phyloP scores from a whole-genome alignment of 2,113 vertebrate species.

The Rhinoderma darwinii region DNA sequence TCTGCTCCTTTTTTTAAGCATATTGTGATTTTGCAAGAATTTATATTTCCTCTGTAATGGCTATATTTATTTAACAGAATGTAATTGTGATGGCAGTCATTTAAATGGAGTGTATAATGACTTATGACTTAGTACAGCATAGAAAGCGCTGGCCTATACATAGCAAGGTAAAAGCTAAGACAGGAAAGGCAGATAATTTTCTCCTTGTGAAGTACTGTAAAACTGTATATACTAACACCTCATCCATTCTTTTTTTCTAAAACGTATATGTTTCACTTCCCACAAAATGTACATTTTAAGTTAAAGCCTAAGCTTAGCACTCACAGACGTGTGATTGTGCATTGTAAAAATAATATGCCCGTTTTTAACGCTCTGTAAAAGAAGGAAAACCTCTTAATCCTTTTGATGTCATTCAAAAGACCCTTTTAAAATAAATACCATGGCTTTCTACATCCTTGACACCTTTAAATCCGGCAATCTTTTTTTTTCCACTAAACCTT shows the following conservation, averaged over 20 bases:
- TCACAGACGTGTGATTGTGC: constrained; percentile 57
- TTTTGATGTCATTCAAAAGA: constrained; percentile 79
- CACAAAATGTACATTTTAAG: constrained; percentile 52
- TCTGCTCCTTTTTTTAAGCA: not conserved
- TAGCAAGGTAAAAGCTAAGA: constrained; percentile 37
- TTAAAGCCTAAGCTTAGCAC: constrained; percentile 54
- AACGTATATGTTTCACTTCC: constrained; percentile 55
- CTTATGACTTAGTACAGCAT: constrained; percentile 22
- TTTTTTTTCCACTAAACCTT: constrained; percentile 65
- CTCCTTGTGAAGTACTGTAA: constrained; percentile 41
- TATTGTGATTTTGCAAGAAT: not conserved
- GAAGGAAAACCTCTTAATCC: constrained; percentile 75
- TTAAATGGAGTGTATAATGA: constrained; percentile 40
- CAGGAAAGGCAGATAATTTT: constrained; percentile 50
- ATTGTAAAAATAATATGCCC: constrained; percentile 61
- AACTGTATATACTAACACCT: constrained; percentile 57
- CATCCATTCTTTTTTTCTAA: constrained; percentile 53
- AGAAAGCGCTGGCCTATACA: constrained; percentile 16
- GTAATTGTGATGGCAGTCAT: constrained; percentile 32
- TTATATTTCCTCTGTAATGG: not conserved
- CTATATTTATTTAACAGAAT: constrained; percentile 16
- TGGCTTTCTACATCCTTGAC: constrained; percentile 76
- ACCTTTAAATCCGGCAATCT: constrained; percentile 69
- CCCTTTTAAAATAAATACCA: constrained; percentile 74
- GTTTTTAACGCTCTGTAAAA: constrained; percentile 73